These are phyloP conservation scores for Xiphophorus maculatus DNA, from an alignment of 2,113 vertebrate species.

Conservation along the genomic window DNA sequence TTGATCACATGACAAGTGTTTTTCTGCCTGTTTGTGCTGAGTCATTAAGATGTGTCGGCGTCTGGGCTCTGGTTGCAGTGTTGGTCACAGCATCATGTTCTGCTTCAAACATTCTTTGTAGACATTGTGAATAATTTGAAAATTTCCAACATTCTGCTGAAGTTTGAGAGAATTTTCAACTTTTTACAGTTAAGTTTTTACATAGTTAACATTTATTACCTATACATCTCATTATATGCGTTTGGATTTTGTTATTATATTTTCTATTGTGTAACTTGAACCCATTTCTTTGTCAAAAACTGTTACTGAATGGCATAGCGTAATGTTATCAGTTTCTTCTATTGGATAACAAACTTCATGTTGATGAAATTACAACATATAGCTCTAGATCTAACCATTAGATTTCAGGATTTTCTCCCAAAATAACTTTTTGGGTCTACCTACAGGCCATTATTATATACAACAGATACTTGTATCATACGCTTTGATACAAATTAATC, in stretches of 20 bases:
- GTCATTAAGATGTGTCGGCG: conserved; percentile 3
- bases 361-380: neutral
- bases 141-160: no score
- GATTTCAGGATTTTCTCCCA: neutral
- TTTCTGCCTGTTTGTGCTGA: conserved; percentile 10
- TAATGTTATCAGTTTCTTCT: neutral
- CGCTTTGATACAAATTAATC: neutral
- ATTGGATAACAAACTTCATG: neutral
- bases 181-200: neutral
- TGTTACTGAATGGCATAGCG: neutral
- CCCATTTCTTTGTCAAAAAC: neutral
- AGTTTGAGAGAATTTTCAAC: neutral
- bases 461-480: no score
- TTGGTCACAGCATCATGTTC: neutral
- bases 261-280: neutral
- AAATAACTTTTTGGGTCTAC: neutral
- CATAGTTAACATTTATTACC: neutral
- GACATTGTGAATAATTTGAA: neutral
- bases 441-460: neutral
- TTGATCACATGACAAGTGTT: conserved; percentile 1
- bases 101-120: neutral
- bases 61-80: neutral
- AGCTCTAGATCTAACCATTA: neutral
- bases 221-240: neutral
- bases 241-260: neutral